A percentile compares a stretch with the other conserved stretches of the same genome.
These are phyloP conservation scores for Alloscopus bannaensis DNA, from an alignment of 2,888 invertebrate genomes.

Conservation along the genomic window DNA sequence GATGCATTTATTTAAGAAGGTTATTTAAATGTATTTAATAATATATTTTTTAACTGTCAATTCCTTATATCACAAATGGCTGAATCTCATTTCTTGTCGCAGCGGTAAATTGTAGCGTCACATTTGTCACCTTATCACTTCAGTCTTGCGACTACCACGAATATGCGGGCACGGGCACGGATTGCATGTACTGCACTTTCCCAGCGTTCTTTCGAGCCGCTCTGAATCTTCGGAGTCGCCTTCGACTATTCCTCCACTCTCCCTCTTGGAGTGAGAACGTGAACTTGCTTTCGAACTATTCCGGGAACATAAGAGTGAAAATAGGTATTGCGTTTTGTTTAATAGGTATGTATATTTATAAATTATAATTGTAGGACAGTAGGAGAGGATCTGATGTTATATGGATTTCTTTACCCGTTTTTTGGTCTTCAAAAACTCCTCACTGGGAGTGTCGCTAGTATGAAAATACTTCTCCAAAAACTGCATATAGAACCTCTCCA, in stretches of 20 bases:
- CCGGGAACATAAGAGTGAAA: too few relatives aligned
- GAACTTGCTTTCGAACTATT: slow-evolving; percentile 7
- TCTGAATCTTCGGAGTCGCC: neutral
- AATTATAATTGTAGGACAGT: too few relatives aligned
- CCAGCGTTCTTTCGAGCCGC: slow-evolving; percentile 2
- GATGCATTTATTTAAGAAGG: too few relatives aligned
- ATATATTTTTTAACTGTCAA: too few relatives aligned
- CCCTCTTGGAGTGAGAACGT: neutral
- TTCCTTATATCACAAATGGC: too few relatives aligned
- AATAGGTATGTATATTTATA: too few relatives aligned
- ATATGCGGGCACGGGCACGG: neutral
- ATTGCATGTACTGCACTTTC: neutral
- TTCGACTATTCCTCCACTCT: neutral
- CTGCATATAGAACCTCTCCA: slow-evolving; percentile 54
- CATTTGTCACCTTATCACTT: neutral
- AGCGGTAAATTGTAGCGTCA: too few relatives aligned
- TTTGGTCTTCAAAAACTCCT: slow-evolving; percentile 11
- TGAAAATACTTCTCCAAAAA: slow-evolving; percentile 63
- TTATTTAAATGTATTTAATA: too few relatives aligned
- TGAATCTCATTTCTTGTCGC: too few relatives aligned
- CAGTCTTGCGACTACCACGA: neutral
- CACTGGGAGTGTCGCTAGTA: too few relatives aligned
- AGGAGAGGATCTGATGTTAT: too few relatives aligned
- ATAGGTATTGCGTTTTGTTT: too few relatives aligned
- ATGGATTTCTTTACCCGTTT: slow-evolving; percentile 7